phyloP scores from a whole-genome alignment of 1,140 invertebrate species.

The Micrasema longulum region DNA sequence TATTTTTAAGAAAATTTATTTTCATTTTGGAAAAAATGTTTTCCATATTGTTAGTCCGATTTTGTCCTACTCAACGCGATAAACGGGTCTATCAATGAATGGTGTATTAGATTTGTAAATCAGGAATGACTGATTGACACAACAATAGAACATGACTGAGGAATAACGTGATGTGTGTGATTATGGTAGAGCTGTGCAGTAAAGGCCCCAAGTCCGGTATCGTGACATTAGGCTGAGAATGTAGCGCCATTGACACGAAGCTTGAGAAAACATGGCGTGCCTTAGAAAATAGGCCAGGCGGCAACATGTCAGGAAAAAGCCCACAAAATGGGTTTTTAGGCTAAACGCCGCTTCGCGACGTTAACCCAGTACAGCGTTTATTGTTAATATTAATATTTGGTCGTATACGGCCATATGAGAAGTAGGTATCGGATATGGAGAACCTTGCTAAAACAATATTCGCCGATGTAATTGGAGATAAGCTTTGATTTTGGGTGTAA shows the following conservation, averaged over 20 bases:
- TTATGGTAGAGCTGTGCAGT: too few relatives aligned
- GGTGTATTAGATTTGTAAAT: too few relatives aligned
- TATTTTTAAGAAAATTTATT: too few relatives aligned
- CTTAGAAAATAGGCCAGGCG: slow-evolving; percentile 36
- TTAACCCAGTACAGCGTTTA: slow-evolving; percentile 25
- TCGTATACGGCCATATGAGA: slow-evolving; percentile 3
- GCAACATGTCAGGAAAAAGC: slow-evolving; percentile 44
- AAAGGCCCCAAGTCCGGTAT: slow-evolving; percentile 18
- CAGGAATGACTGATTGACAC: too few relatives aligned
- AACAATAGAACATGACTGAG: too few relatives aligned
- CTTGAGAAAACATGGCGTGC: slow-evolving; percentile 52
- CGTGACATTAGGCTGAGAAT: slow-evolving; percentile 46
- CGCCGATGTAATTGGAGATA: slow-evolving; percentile 12
- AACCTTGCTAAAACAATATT: slow-evolving; percentile 14
- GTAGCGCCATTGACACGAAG: slow-evolving; percentile 46
- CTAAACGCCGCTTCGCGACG: slow-evolving; percentile 30
- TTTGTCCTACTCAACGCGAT: too few relatives aligned
- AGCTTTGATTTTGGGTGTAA: neutral
- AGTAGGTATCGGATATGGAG: slow-evolving; percentile 1
- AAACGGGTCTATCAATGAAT: too few relatives aligned
- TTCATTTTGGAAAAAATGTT: too few relatives aligned
- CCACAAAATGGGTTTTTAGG: slow-evolving; percentile 47
- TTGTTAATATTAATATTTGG: slow-evolving; percentile 21
- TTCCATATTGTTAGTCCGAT: too few relatives aligned
- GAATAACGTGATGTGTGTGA: too few relatives aligned